These are phyloP conservation scores for Ailurus styani DNA, from an alignment of 2,113 vertebrate genomes.

Conservation along the genomic window DNA sequence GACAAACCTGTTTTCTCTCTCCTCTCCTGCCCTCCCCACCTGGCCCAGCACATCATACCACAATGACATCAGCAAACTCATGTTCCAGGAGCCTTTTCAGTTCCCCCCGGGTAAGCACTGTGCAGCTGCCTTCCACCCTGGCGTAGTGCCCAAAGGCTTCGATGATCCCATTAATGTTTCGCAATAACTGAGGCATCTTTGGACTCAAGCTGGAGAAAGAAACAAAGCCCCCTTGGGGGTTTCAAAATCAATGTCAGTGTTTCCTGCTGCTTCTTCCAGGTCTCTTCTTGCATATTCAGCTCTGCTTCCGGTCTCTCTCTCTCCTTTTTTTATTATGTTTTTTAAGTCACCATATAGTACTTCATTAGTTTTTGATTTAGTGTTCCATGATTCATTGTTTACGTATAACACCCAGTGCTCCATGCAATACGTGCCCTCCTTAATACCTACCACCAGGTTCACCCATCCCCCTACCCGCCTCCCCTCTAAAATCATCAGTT, in stretches of 20 bases:
- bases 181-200: constrained; percentile 72
- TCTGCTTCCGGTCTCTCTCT: not conserved
- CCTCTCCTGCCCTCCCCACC: not conserved
- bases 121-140: not conserved
- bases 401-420: too few relatives aligned
- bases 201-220: constrained; percentile 18
- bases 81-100: constrained; percentile 72
- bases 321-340: too few relatives aligned
- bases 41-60: constrained; percentile 50
- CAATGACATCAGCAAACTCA: constrained; percentile 66
- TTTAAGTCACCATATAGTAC: too few relatives aligned
- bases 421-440: too few relatives aligned
- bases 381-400: too few relatives aligned
- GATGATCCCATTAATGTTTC: constrained; percentile 47
- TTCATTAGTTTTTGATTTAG: too few relatives aligned
- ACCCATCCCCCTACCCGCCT: too few relatives aligned
- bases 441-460: too few relatives aligned
- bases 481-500: too few relatives aligned
- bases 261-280: not conserved
- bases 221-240: not conserved
- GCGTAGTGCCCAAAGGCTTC: constrained; percentile 32
- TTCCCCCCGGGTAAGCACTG: constrained; percentile 63
- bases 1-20: not conserved
- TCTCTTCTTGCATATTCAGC: not conserved
- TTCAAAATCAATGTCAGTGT: not conserved